Evolutionary conservation across 2,113 vertebrate species (phyloP).

Genomic region (Erythrolamprus reginae): DNA sequence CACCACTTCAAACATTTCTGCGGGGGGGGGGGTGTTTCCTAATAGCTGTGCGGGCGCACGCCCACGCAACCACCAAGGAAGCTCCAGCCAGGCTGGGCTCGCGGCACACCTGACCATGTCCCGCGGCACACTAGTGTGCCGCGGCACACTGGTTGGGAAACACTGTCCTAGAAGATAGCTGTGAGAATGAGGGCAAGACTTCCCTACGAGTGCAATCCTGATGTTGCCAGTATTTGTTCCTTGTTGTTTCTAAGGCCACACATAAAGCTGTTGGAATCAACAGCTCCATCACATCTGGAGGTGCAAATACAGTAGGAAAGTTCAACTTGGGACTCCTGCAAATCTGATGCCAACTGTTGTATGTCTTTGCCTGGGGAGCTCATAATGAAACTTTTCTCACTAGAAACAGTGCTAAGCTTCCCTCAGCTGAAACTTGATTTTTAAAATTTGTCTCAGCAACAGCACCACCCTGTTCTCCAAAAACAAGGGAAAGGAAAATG

Average conservation of each 20-base stretch:
- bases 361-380: neutral
- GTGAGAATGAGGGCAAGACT: neutral
- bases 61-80: too few relatives aligned
- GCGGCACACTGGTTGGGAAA: too few relatives aligned
- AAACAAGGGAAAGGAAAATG: neutral
- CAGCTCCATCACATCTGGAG: neutral
- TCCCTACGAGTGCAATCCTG: neutral
- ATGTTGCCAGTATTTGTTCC: neutral
- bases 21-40: too few relatives aligned
- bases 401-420: constrained; percentile 1
- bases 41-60: too few relatives aligned
- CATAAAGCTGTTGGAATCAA: neutral
- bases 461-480: rapidly evolving
- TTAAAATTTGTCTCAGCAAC: constrained; percentile 3
- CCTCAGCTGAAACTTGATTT: constrained; percentile 9
- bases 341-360: constrained; percentile 2
- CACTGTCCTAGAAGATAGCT: neutral
- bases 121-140: too few relatives aligned
- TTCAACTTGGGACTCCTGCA: constrained; percentile 18
- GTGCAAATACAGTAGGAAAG: neutral
- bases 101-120: too few relatives aligned
- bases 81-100: too few relatives aligned
- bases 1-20: too few relatives aligned
- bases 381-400: neutral
- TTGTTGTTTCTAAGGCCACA: neutral